Evolutionary conservation across 2,113 vertebrate genomes (phyloP), one percentile per base, ranked within the genome.

Genomic region (Blennius ocellaris): DNA sequence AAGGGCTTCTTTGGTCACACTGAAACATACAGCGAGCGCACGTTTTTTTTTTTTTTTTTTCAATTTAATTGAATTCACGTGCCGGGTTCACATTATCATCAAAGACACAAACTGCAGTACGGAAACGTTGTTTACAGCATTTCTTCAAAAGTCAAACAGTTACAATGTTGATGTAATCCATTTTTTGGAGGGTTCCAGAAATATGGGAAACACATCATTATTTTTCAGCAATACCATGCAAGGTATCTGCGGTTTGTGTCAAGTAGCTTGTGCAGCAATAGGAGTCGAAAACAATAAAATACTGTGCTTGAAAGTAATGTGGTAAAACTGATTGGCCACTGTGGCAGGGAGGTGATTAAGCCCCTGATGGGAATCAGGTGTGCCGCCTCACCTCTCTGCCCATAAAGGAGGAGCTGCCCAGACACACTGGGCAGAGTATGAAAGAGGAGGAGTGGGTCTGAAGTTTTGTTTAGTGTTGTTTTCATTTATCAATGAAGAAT

Each of bases 201-300:
- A 12, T n/a, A 44, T n/a, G 44, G 40, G 8, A 38, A 4, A 43
- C 16, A 16, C 10, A 41, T 61, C 37, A 60, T 5, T 37, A 47
- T 52, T 47, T 58, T 30, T 64, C 51, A 51, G 11, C 45, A 43
- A 50, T 63, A 45, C 40, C 38, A 36, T 49, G 44, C 11, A 6
- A 12, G 6, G 5, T 44, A 3, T 65, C 7, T 58, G 16, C 21
- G 11, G 16, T 69, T 57, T 51, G 45, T 52, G 30, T 45, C 9
- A n/a, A 58, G 45, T 6, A 5, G 14, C 12, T 47, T 15, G 2
- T 48, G 44, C 11, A 6, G 14, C 6, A 11, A 15, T 12, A 11
- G 15, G 45, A 48, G 45, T 6, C 14, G 6, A 15, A 48, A 48
- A 48, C 45, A 48, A 48, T n/a, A 8, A 3, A 11, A 48, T 48